These are phyloP conservation scores for Metallyticus violacea DNA, from an alignment of 2,888 invertebrate species.

Conservation along the genomic window DNA sequence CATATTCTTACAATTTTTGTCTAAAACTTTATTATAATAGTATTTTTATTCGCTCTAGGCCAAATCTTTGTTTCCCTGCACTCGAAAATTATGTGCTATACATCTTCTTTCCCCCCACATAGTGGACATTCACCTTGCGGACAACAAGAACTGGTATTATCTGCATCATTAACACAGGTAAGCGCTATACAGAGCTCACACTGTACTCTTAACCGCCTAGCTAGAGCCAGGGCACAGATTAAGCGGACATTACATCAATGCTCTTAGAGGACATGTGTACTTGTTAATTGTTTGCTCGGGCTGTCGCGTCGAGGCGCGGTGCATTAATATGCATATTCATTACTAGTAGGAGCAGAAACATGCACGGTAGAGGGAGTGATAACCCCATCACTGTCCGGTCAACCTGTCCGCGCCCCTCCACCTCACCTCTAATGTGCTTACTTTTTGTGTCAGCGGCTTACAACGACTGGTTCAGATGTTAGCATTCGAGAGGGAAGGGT, in stretches of 20 bases:
- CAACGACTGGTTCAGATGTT: neutral
- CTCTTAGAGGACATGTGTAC: conserved; percentile 2
- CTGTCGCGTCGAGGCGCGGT: neutral
- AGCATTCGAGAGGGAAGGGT: neutral
- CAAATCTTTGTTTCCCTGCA: too few species aligned
- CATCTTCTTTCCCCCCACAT: too few species aligned
- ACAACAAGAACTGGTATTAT: too few species aligned
- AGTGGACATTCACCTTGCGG: too few species aligned
- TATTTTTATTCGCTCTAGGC: too few species aligned
- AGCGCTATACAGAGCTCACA: too few species aligned
- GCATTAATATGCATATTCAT: conserved; percentile 18
- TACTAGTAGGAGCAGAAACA: neutral
- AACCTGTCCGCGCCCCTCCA: neutral
- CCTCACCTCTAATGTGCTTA: neutral
- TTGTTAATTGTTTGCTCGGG: conserved; percentile 9
- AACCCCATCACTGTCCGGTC: neutral
- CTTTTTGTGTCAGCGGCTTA: neutral
- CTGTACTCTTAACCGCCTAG: too few species aligned
- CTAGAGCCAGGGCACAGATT: neutral
- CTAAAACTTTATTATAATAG: too few species aligned
- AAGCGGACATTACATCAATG: neutral
- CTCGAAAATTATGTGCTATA: too few species aligned
- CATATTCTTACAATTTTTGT: too few species aligned
- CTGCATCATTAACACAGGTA: too few species aligned
- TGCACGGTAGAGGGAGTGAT: neutral